phyloP scores from a whole-genome alignment of 2,113 vertebrate species.

The Synodontis membranacea region DNA sequence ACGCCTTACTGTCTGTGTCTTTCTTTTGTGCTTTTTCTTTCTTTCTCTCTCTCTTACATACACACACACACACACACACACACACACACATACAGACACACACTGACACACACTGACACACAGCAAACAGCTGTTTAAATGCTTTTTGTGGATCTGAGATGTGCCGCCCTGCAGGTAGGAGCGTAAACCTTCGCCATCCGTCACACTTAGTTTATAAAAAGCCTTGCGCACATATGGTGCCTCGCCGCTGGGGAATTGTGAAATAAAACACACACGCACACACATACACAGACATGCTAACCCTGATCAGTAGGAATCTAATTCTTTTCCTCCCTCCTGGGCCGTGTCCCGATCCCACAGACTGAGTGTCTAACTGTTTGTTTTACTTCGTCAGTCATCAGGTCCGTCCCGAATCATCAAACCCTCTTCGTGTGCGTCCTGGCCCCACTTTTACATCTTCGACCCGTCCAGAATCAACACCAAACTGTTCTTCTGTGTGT shows the following conservation, averaged over 20 bases:
- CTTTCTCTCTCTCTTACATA: constrained; percentile 10
- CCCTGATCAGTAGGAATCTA: constrained; percentile 81
- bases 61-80: neutral
- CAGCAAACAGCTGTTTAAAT: constrained; percentile 43
- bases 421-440: constrained; percentile 40
- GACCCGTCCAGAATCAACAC: constrained; percentile 45
- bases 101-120: neutral
- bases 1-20: neutral
- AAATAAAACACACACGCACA: constrained; percentile 68
- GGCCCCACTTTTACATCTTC: constrained; percentile 22
- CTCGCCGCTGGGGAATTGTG: constrained; percentile 75
- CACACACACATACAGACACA: neutral
- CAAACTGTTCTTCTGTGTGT: neutral
- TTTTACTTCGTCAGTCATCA: constrained; percentile 41
- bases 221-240: constrained; percentile 80
- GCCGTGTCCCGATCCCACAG: constrained; percentile 1
- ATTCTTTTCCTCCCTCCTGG: constrained; percentile 25
- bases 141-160: constrained; percentile 44
- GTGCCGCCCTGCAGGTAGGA: constrained; percentile 52
- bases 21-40: neutral
- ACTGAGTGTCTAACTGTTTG: constrained; percentile 46
- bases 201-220: constrained; percentile 90
- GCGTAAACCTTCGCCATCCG: constrained; percentile 76
- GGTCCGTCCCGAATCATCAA: constrained; percentile 39
- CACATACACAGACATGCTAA: constrained; percentile 44